Base-by-base conservation (phyloP, 2,888 invertebrate genomes). In the Tanytarsus gracilentus region DNA sequence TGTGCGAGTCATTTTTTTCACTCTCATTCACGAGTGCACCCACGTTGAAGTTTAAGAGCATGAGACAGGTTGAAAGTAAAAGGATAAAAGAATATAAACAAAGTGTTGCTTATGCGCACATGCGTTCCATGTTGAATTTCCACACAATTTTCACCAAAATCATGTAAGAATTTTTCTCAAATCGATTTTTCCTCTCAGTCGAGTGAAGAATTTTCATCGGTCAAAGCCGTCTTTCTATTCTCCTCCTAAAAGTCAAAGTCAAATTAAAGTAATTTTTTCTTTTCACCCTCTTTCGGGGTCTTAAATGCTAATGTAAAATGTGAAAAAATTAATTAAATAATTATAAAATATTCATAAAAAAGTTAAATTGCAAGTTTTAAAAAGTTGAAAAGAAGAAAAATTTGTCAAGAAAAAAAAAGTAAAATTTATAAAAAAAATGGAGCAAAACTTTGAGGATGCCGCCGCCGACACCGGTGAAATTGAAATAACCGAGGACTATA, bases 131-230 rank as follows among this genome's bases (percentile, higher is more conserved):
- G 58, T 44, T 58, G 58, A 58, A 16, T 30, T 30, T 29, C 11
- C 9, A 14, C 25, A 14, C 26, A 18, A 27, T 14, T 27, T 44
- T 48, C 48, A 48, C 48, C 58, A 58, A 16, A 27, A 58, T 21
- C 58, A 58, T 40, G 58, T 25, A 58, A 29, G 58, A 33, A 48
- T 48, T 40, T 18, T 44, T 40, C 21, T 58, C 58, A 58, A 23
- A 58, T 58, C 58, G 58, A 58, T 58, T 48, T 58, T 58, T 51
- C 48, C 48, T 40, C 16, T 58, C 58, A 44, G 58, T 44, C 48
- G 58, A 29, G 29, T 27, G 48, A 48, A 48, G 29, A 29, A 48
- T 58, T 14, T 48, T 29, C 48, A 29, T 9, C 16, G 11, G 39
- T 40, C 44, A 14, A 48, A 53, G 39, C 49, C 25, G 14, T 11